A percentile compares a stretch with the other conserved stretches of the same genome.
phyloP scores from a whole-genome alignment of 2,797 vertebrate genomes.

The Nannoperca australis region DNA sequence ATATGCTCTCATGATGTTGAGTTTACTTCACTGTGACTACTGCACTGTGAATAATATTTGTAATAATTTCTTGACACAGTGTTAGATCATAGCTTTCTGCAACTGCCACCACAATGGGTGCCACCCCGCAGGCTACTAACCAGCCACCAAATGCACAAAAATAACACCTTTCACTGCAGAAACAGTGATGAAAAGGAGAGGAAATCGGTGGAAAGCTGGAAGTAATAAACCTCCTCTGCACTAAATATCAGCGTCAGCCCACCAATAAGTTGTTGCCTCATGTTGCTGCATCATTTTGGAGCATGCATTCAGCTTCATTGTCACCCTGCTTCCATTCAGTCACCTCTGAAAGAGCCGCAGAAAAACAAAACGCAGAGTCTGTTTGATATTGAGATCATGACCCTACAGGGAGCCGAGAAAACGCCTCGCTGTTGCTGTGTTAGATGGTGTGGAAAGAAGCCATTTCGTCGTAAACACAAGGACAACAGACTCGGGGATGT shows the following conservation, averaged over 20 bases:
- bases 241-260: constrained; percentile 23
- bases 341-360: constrained; percentile 31
- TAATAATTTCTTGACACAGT: constrained; percentile 47
- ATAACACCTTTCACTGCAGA: constrained; percentile 57
- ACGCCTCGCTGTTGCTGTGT: constrained; percentile 3
- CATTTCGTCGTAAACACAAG: constrained; percentile 44
- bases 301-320: constrained; percentile 33
- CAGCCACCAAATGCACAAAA: constrained; percentile 56
- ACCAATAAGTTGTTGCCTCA: constrained; percentile 25
- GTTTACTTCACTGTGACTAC: constrained; percentile 21
- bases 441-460: constrained; percentile 62
- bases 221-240: constrained; percentile 50
- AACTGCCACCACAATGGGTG: constrained; percentile 31
- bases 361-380: constrained; percentile 42
- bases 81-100: constrained; percentile 49
- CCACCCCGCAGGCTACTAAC: constrained; percentile 55
- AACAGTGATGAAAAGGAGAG: constrained; percentile 56
- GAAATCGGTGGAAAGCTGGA: constrained; percentile 46
- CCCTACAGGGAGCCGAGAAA: constrained; percentile 54
- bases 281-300: constrained; percentile 32
- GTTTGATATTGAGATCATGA: constrained; percentile 70
- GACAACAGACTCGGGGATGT: constrained; percentile 32
- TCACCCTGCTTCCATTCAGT: constrained; percentile 35
- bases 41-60: constrained; percentile 62
- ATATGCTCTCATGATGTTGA: constrained; percentile 17